Base-by-base conservation (phyloP, 2,888 invertebrate genomes). In the Nasonia oneida region DNA sequence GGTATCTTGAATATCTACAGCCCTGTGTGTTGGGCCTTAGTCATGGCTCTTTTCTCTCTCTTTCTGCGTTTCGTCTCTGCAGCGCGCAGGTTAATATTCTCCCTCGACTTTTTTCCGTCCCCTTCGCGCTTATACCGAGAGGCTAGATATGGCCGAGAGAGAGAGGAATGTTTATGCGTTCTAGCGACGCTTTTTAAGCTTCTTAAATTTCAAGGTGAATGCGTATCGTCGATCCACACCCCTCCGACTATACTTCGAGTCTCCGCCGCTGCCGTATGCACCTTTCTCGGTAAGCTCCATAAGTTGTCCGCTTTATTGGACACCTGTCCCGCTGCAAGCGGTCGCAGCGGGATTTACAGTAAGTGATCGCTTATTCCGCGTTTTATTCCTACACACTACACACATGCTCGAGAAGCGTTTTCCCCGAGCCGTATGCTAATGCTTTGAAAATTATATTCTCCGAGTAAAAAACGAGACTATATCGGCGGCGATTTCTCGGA, bases 1-100 rank as follows among this genome's bases (percentile, higher is more conserved):
- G 89, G 87, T 91, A 91, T 91, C 91, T 91, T 79, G 87, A 89
- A 90, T 77, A 87, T 91, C 91, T 91, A 90, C 90, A 88, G 89
- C 88, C 89, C 88, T 88, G 88, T 29, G 29, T 29, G 29, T 87
- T 88, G 88, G 87, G 88, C 83, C 81, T 87, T 81, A 85, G 85
- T 87, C 85, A 85, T 78, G 83, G 80, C 33, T 50, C 73, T 73
- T 75, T 77, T 88, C 87, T 87, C 80, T 75, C 74, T 73, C 61
- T 76, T 61, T 73, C 33, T 75, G 33, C 78, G 73, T 50, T 57
- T 86, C 83, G 18, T 14, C 15, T 18, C 57, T 61, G 57, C 57
- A 3, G 53, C 29, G 29, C 29, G 29, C 53, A 53, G 53, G 53
- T 53, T 53, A 10, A 47, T 85, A 71, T 84, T 75, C 80, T 78